These are phyloP conservation scores for Onychomys torridus DNA, from an alignment of 2,797 vertebrate species.

Conservation along the genomic window DNA sequence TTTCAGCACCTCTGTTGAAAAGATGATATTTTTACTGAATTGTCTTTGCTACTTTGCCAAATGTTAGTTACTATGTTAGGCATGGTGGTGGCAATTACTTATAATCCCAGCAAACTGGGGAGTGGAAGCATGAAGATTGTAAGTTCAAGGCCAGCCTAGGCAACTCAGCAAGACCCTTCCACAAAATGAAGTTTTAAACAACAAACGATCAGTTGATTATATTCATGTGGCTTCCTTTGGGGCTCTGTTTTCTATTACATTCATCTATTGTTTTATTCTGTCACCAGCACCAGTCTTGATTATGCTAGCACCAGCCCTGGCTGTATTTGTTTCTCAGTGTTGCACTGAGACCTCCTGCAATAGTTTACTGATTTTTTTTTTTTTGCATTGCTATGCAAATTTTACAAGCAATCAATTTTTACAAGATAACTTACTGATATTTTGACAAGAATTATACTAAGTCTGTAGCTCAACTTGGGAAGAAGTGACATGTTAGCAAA, in stretches of 20 bases:
- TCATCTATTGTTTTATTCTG: not conserved
- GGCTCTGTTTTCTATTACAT: not conserved
- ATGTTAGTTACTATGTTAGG: not conserved
- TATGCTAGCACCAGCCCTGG: not conserved
- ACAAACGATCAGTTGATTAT: not conserved
- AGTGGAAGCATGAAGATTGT: not conserved
- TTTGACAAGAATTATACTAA: not conserved
- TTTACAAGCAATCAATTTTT: not conserved
- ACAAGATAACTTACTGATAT: not conserved
- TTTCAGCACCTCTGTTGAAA: not conserved
- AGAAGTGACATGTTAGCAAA: not conserved
- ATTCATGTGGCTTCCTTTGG: not conserved
- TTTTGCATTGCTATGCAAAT: not conserved
- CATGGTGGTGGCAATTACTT: too few species aligned
- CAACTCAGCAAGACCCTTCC: not conserved
- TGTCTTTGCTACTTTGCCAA: not conserved
- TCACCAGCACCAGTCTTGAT: not conserved
- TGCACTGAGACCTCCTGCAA: not conserved
- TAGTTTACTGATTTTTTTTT: not conserved
- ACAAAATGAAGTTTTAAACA: not conserved
- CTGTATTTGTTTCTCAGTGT: not conserved
- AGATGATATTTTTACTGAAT: not conserved
- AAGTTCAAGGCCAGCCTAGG: not conserved
- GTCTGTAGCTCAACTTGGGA: not conserved
- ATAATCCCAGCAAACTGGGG: not conserved